Conservation (phyloP, 2,888 invertebrate genomes). For the Rhamphomyia laevipes region DNA sequence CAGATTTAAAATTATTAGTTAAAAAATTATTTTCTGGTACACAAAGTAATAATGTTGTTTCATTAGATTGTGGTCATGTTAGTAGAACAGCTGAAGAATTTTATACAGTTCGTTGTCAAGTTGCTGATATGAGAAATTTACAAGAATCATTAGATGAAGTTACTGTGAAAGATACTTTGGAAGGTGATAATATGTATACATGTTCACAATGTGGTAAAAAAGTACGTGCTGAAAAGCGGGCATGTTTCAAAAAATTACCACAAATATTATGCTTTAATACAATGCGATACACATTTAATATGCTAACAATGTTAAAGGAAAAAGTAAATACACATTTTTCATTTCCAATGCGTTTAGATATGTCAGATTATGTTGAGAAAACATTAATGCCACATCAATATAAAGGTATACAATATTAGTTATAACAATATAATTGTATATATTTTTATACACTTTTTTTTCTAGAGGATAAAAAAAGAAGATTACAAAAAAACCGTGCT, state of each 20-base stretch:
- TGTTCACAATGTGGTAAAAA: conserved; percentile 92
- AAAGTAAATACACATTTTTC: conserved; percentile 96
- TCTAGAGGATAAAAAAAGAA: conserved; percentile 49
- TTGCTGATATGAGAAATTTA: conserved; percentile 90
- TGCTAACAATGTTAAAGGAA: conserved; percentile 94
- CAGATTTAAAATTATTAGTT: conserved; percentile 75
- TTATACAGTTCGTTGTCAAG: conserved; percentile 92
- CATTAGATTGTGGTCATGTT: conserved; percentile 89
- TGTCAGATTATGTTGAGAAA: conserved; percentile 91
- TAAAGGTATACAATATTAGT: conserved; percentile 43
- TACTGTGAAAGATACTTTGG: conserved; percentile 92
- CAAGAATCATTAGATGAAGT: conserved; percentile 92
- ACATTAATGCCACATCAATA: conserved; percentile 83
- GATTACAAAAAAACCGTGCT: conserved; percentile 24
- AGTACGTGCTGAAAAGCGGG: conserved; percentile 88
- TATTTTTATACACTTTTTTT: conserved; percentile 5
- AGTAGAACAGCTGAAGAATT: conserved; percentile 91
- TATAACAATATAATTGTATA: not conserved
- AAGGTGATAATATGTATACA: conserved; percentile 96
- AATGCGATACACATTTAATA: conserved; percentile 94
- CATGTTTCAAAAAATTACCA: conserved; percentile 88
- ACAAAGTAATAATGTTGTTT: conserved; percentile 90
- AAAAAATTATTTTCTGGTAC: conserved; percentile 89
- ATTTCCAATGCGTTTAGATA: conserved; percentile 83
- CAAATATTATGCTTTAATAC: conserved; percentile 92